Base-by-base conservation (phyloP, 2,888 invertebrate genomes). In the Caenorhabditis sulstoni region DNA sequence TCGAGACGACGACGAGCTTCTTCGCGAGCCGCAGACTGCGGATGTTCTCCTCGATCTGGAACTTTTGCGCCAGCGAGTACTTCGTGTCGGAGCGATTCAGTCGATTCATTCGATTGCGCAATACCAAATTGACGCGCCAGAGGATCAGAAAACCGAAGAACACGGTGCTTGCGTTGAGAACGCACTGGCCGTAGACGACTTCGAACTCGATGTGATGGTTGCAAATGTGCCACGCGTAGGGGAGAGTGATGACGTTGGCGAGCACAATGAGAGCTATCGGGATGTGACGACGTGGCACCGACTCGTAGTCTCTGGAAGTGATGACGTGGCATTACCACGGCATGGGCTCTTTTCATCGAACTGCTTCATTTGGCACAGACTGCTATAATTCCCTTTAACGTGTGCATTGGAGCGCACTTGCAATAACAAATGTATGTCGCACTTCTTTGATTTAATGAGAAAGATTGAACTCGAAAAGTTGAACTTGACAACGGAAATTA, bases 211-310 rank as follows among this genome's bases (percentile, higher is more conserved):
- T 7, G 29, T 29, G 29, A 7, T 29, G 29, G 7, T 29, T 3
- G 29, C 29, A 29, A 12, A 55, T 44, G 29, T 45, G 52, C 65
- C 23, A 70, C 8, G 52, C 22, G 12, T 66, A 66, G 8, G 66
- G 66, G 55, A 66, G 18, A 18, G 66, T 39, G 18, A 66, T 66
- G 1, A 20, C 14, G 47, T 66, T 66, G 1, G 55, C 55, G 16
- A 16, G 1, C 11, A 47, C 14, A 0, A 66, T 66, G 2, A 66
- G 57, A 7, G 37, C 12, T 12, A 66, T 1, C n/a, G 66, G 55
- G n/a, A 66, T 66, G 47, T 66, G 66, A 66, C 66, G 66, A 22
- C 66, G 66, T 12, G 20, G 35, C 2, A 70, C 70, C n/a, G 50
- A 23, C 41, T 62, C 61, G 61, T 70, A 59, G 45, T 61, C 7